Evolutionary conservation across 2,888 invertebrate genomes (phyloP).

Genomic region (Coelinius sp.): DNA sequence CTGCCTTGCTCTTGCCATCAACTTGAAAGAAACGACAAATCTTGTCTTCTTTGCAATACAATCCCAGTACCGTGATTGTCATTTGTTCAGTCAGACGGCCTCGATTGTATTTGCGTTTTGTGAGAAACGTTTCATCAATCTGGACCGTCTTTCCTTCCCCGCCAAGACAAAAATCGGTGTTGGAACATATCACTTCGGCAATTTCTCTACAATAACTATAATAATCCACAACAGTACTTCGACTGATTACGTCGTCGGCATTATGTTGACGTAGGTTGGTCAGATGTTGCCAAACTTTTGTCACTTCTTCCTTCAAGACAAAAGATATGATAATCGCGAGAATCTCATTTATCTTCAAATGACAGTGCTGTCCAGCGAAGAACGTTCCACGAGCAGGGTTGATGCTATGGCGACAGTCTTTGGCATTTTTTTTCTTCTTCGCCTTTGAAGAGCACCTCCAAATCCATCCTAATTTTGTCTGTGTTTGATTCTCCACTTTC

Average conservation of each 20-base stretch:
- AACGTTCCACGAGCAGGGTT: too few species aligned
- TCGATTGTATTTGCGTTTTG: background rate
- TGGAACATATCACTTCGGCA: background rate
- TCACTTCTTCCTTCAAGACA: background rate
- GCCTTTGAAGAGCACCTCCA: too few species aligned
- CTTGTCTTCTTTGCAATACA: slow-evolving; percentile 45
- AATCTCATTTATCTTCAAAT: background rate
- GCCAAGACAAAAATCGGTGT: too few species aligned
- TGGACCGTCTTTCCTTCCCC: background rate
- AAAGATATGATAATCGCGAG: background rate
- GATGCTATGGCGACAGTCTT: too few species aligned
- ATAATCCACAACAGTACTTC: background rate
- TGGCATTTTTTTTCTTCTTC: too few species aligned
- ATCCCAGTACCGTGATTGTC: background rate
- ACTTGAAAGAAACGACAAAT: slow-evolving; percentile 37
- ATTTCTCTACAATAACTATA: background rate
- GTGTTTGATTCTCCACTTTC: too few species aligned
- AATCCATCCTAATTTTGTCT: too few species aligned
- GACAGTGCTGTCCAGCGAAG: background rate
- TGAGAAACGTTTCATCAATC: background rate
- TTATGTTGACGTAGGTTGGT: background rate
- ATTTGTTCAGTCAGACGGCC: too few species aligned
- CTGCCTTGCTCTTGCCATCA: slow-evolving; percentile 23
- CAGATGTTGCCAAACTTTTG: background rate
- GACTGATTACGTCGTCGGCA: background rate